Conservation (phyloP, 30 jellyfish, hydroid and myxozoan species). For the Cassiopea xamachana region DNA sequence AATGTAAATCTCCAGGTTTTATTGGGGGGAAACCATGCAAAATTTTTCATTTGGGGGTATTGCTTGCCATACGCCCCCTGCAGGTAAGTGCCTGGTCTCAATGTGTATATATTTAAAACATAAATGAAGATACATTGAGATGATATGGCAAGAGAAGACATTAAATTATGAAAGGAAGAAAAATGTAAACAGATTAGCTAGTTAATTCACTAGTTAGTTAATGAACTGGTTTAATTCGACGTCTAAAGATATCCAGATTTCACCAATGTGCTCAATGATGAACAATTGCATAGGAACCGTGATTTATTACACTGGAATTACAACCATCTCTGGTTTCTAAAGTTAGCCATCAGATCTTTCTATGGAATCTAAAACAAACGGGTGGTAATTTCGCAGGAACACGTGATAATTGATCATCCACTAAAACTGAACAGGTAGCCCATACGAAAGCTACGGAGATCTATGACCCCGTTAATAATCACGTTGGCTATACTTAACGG, state of each 20-base stretch:
- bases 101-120: too few species aligned
- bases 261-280: not conserved
- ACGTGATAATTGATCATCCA: not conserved
- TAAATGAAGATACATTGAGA: too few species aligned
- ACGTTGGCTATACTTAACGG: not conserved
- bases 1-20: too few species aligned
- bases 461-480: not conserved
- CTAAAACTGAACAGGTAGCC: constrained; percentile 1
- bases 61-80: too few species aligned
- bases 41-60: too few species aligned
- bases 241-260: too few species aligned
- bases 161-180: not conserved
- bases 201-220: too few species aligned
- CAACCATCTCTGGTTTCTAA: not conserved
- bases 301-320: not conserved
- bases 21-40: too few species aligned
- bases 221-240: too few species aligned
- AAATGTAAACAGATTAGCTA: not conserved
- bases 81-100: too few species aligned
- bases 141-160: too few species aligned
- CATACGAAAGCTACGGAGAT: not conserved
- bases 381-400: not conserved
- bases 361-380: constrained; percentile 2
- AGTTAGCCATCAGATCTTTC: not conserved
- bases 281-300: not conserved